Base-by-base conservation (phyloP, 2,797 vertebrate species). In the Pseudotriccus pelzelni region DNA sequence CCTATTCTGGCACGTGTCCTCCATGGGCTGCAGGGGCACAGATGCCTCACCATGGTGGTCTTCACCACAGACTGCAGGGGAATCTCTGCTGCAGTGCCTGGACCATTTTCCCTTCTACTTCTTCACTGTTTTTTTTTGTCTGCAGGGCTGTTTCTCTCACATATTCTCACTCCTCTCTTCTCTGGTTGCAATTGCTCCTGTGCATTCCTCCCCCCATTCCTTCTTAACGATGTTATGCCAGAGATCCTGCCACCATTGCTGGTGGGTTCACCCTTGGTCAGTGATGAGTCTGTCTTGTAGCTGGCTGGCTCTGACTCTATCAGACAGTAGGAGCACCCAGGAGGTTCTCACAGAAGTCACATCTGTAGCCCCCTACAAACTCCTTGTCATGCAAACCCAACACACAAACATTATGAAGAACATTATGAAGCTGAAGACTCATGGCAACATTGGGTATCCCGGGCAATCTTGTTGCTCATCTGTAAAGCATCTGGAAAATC, bases 211-310 rank as follows among this genome's bases (percentile, higher is more conserved):
- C 7, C 39, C 39, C 6, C 3, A 18, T 10, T 47, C 10, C 14
- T 68, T 68, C 36, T 27, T 11, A 37, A 30, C 9, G 24, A 23
- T n/a, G 7, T 44, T 39, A 39, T 39, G 6, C 6, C 36, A 68
- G 68, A 74, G 16, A 21, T 16, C 27, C 20, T 68, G 24, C 12
- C 47, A 74, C 10, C 27, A 43, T 3, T 0, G 0, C 46, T 60
- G 39, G 41, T 53, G 16, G 13, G 22, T 19, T 62, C 15, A 36
- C 47, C 27, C 47, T 37, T 19, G 36, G 34, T 16, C 53, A 60
- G 36, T 11, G 11, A 19, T 8, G 13, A 27, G 25, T 32, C 34
- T 5, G 11, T 39, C n/a, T 22, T 58, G 34, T 4, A 84, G 37
- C 24, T 9, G 2, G n/a, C 21, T 41, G 23, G 14, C 47, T 49